Evolutionary conservation across 2,797 vertebrate genomes (phyloP), one percentile per base, ranked within the genome.

Genomic region (Tauraco hartlaubi): DNA sequence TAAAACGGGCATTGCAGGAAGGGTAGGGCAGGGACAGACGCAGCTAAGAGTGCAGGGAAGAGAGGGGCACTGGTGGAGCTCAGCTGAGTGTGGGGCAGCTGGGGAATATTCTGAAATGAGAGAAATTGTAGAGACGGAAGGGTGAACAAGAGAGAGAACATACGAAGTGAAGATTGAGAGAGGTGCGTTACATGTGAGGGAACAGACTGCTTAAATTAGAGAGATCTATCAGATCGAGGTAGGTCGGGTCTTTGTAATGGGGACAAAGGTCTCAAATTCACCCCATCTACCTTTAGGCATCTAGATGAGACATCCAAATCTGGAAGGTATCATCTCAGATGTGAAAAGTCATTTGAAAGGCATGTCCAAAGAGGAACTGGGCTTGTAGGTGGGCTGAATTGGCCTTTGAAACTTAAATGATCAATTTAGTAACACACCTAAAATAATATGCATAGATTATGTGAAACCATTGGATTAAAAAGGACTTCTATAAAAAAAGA

Each of bases 211-310:
- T 54, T 78, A 69, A 88, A 92, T 92, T 66, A 44, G 43, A 85
- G 86, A 80, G 85, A 93, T 72, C 63, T 59, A 69, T 92, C 85
- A 85, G 54, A 88, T 92, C 46, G 29, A 51, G 66, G 66, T 22
- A 92, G 79, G 48, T 4, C 52, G 28, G 46, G 21, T 6, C 75
- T 83, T 62, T 62, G 12, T 68, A 72, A 74, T 18, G n/a, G 43
- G 52, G 20, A 90, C 14, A 25, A 39, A 88, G 39, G 76, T 78
- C 73, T 88, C 46, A 54, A 18, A 80, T 77, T 80, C 44, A 81
- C 81, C 51, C 64, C 16, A 26, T 35, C 63, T 69, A 59, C 76
- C 79, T 75, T 75, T 18, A 81, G 67, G 71, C 43, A 76, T 39
- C 58, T 66, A 61, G 37, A 63, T 49, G 29, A 77, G 48, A 55